Evolutionary conservation across 1,140 invertebrate genomes (phyloP).

Genomic region (Dendroctonus ponderosae): DNA sequence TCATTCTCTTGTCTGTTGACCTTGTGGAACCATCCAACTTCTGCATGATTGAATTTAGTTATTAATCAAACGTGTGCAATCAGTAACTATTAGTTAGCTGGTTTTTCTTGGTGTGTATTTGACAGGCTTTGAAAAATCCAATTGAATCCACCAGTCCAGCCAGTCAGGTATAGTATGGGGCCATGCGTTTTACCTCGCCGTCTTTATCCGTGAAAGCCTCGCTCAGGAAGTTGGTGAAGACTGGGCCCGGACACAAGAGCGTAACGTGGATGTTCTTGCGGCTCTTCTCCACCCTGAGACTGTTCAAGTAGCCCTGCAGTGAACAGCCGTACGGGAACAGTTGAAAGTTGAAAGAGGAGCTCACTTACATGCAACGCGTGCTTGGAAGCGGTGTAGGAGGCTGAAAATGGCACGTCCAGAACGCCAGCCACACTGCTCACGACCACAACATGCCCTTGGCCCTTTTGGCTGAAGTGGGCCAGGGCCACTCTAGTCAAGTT

Average conservation of each 20-base stretch:
- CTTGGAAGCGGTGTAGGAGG: constrained; percentile 76
- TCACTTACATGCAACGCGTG: constrained; percentile 56
- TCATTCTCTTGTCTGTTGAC: constrained; percentile 62
- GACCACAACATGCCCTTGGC: constrained; percentile 68
- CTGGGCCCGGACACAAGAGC: constrained; percentile 75
- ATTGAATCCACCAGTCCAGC: no score
- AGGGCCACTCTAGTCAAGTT: constrained; percentile 69
- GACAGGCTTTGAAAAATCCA: no score
- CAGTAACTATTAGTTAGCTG: no score
- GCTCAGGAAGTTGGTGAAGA: constrained; percentile 69
- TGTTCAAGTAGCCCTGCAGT: constrained; percentile 69
- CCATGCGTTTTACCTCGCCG: constrained; percentile 56
- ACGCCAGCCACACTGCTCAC: constrained; percentile 74
- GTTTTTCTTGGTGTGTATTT: no score
- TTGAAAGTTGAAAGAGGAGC: background rate
- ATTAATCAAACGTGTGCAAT: no score
- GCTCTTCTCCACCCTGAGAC: constrained; percentile 63
- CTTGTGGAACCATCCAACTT: constrained; percentile 58
- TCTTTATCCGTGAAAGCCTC: constrained; percentile 67
- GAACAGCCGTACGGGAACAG: background rate
- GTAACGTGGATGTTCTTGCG: constrained; percentile 63
- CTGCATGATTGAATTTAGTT: constrained; percentile 42
- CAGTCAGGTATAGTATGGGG: no score
- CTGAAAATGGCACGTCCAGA: constrained; percentile 68
- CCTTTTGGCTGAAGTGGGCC: constrained; percentile 62